Conservation (phyloP, 2,797 vertebrate species). For the Semotilus atromaculatus region DNA sequence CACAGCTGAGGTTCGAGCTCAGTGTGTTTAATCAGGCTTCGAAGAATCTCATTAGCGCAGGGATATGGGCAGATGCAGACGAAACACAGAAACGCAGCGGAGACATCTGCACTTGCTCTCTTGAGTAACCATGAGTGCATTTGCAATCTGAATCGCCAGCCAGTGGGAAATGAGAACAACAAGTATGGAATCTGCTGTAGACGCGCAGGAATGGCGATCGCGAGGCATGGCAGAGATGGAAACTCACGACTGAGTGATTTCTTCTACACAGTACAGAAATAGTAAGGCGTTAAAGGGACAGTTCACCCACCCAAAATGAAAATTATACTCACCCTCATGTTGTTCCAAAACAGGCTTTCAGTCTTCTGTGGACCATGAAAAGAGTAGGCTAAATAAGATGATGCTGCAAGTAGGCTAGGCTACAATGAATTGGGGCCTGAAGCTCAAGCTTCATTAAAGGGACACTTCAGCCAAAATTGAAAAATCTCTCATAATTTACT, state of each 20-base stretch:
- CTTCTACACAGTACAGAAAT: constrained; percentile 21
- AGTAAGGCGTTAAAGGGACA: background rate
- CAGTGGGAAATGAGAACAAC: constrained; percentile 54
- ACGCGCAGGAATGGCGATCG: constrained; percentile 16
- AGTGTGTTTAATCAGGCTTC: constrained; percentile 47
- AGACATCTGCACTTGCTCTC: constrained; percentile 60
- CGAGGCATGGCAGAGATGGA: constrained; percentile 27
- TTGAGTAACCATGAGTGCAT: constrained; percentile 59
- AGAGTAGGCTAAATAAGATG: background rate
- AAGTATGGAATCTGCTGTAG: constrained; percentile 45
- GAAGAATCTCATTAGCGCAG: constrained; percentile 57
- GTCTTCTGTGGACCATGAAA: background rate
- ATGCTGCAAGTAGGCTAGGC: background rate
- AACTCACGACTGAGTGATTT: constrained; percentile 35
- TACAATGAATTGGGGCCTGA: background rate
- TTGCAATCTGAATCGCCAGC: constrained; percentile 61
- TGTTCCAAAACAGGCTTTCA: background rate
- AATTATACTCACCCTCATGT: background rate
- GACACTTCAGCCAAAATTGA: background rate
- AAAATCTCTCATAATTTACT: background rate
- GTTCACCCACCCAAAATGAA: background rate
- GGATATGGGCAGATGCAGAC: constrained; percentile 51
- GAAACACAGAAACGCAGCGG: constrained; percentile 40
- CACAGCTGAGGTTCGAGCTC: constrained; percentile 51
- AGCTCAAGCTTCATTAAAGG: background rate